phyloP scores from a whole-genome alignment of 2,888 invertebrate species.

The Coleophora deauratella region DNA sequence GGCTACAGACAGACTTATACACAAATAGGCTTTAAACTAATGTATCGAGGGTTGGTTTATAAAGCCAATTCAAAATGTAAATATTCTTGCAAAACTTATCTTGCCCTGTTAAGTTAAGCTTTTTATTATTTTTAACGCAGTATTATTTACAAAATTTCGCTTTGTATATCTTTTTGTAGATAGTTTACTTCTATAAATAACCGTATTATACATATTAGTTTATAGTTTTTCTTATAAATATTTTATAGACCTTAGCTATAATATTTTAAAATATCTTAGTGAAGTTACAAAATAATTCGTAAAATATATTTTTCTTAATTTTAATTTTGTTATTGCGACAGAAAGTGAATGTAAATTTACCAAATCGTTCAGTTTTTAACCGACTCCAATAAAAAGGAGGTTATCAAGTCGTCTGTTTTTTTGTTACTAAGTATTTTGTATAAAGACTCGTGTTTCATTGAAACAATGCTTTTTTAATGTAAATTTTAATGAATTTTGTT shows the following conservation, averaged over 20 bases:
- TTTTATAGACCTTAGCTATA: background rate
- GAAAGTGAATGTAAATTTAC: too few species aligned
- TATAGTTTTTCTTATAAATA: slow-evolving; percentile 3
- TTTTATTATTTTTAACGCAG: slow-evolving; percentile 36
- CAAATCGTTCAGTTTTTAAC: too few species aligned
- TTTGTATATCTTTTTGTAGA: slow-evolving; percentile 23
- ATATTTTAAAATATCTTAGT: too few species aligned
- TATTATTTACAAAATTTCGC: slow-evolving; percentile 37
- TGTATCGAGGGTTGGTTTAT: too few species aligned
- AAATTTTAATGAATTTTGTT: slow-evolving; percentile 59
- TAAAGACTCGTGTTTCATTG: too few species aligned
- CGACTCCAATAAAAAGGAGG: too few species aligned
- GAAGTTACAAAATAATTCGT: background rate
- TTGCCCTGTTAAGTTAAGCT: slow-evolving; percentile 33
- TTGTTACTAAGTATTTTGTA: too few species aligned
- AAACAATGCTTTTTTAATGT: slow-evolving; percentile 19
- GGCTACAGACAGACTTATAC: too few species aligned
- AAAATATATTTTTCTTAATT: slow-evolving; percentile 1
- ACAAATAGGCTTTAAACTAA: too few species aligned
- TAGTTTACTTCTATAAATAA: background rate
- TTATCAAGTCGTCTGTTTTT: too few species aligned
- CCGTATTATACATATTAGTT: background rate
- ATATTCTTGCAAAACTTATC: slow-evolving; percentile 36
- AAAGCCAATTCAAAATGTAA: slow-evolving; percentile 25
- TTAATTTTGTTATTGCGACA: background rate